Conservation (phyloP, 2,888 invertebrate species). For the Drosophila kanekoi region DNA sequence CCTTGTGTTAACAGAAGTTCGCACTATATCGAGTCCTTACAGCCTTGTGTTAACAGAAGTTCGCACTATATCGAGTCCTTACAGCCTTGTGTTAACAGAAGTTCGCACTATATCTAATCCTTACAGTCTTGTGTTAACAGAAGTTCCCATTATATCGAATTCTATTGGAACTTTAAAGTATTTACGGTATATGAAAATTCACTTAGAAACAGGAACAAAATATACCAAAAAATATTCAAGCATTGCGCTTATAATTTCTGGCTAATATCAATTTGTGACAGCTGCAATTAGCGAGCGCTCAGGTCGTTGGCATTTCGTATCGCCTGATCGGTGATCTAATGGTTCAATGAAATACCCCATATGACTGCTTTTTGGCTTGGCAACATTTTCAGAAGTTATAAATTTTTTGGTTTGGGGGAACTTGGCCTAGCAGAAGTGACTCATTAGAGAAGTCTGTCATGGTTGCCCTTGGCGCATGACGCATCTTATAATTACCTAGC, state of each 20-base stretch:
- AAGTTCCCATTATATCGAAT: no score
- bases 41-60: no score
- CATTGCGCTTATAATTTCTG: neutral
- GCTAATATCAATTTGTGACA: neutral
- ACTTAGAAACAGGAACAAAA: no score
- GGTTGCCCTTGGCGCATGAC: slow-evolving; percentile 46
- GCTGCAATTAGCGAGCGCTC: neutral
- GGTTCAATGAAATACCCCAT: slow-evolving; percentile 20
- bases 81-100: no score
- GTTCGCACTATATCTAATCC: no score
- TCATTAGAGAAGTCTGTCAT: slow-evolving; percentile 44
- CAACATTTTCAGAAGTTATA: slow-evolving; percentile 18
- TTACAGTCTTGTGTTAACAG: no score
- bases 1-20: no score
- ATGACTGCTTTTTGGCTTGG: slow-evolving; percentile 30
- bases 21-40: no score
- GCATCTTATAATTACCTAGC: slow-evolving; percentile 30
- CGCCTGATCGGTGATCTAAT: slow-evolving; percentile 44
- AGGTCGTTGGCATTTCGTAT: slow-evolving; percentile 4
- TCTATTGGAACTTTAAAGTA: no score
- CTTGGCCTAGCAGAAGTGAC: slow-evolving; percentile 38
- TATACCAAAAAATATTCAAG: no score
- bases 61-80: no score
- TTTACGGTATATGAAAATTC: no score
- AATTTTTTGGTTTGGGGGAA: slow-evolving; percentile 18